phyloP scores from a whole-genome alignment of 2,888 invertebrate species.

The Pasiphila rectangulata region DNA sequence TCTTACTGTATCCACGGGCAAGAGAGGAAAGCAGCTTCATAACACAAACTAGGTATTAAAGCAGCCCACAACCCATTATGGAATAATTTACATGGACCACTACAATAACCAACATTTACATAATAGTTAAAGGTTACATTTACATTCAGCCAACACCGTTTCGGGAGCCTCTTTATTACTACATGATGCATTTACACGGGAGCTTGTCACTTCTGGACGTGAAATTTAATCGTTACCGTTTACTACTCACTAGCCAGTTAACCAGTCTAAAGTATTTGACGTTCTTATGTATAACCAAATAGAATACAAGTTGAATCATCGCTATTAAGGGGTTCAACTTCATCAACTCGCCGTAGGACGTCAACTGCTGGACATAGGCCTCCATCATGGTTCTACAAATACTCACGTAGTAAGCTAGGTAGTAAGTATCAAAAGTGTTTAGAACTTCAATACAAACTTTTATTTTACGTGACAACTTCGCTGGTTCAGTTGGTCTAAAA shows the following conservation, averaged over 20 bases:
- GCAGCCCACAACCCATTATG: slow-evolving; percentile 18
- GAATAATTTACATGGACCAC: slow-evolving; percentile 30
- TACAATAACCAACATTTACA: slow-evolving; percentile 33
- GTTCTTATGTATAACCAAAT: neutral
- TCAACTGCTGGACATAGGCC: no score
- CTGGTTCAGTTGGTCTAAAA: no score
- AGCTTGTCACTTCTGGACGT: neutral
- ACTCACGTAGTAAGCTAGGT: no score
- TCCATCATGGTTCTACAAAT: no score
- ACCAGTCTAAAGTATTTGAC: neutral
- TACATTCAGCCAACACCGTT: slow-evolving; percentile 24
- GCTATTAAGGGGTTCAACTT: no score
- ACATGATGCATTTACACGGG: slow-evolving; percentile 20
- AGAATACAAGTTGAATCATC: no score
- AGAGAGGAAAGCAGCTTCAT: no score
- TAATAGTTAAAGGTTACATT: slow-evolving; percentile 33
- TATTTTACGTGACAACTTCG: no score
- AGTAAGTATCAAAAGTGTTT: no score
- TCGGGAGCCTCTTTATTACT: slow-evolving; percentile 34
- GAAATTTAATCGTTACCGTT: neutral
- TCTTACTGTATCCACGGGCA: no score
- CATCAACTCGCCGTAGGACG: no score
- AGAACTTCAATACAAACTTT: no score
- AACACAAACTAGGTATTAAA: slow-evolving; percentile 3
- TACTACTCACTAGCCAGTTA: neutral